These are phyloP conservation scores for Leucophenga montana DNA, from an alignment of 2,888 invertebrate genomes.

Conservation along the genomic window DNA sequence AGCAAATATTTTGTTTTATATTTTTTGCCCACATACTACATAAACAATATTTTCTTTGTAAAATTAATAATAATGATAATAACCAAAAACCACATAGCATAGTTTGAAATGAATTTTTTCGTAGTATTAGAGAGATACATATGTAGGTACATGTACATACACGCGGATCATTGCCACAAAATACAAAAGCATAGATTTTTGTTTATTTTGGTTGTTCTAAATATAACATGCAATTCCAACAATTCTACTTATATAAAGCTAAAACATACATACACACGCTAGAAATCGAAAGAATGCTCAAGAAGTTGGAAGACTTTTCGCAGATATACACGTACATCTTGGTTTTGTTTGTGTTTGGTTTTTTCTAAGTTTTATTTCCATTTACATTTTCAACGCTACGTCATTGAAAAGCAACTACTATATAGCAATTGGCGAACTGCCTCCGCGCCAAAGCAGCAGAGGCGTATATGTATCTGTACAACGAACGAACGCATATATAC, in stretches of 20 bases:
- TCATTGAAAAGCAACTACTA: conserved; percentile 61
- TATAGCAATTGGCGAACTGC: conserved; percentile 34
- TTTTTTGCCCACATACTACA: conserved; percentile 15
- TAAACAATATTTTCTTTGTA: conserved; percentile 23
- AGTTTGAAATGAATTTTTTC: no score
- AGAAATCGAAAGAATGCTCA: conserved; percentile 12
- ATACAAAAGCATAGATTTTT: conserved; percentile 5
- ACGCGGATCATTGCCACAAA: conserved; percentile 4
- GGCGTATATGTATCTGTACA: no score
- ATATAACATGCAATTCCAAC: conserved; percentile 13
- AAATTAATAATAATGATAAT: no score
- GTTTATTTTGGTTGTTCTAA: conserved; percentile 1
- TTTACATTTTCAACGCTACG: conserved; percentile 42
- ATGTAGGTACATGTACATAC: no score
- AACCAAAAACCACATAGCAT: no score
- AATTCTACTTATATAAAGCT: conserved; percentile 6
- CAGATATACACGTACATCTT: not conserved
- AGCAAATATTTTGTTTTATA: conserved; percentile 38
- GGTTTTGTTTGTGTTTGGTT: conserved; percentile 25
- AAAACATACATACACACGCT: not conserved
- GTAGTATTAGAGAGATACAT: no score
- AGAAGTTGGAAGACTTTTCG: conserved; percentile 14
- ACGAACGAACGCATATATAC: no score
- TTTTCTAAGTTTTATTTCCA: conserved; percentile 33
- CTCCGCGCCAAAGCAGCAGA: not conserved